These are phyloP conservation scores for Bombylius discolor DNA, from an alignment of 2,888 invertebrate species.

Conservation along the genomic window DNA sequence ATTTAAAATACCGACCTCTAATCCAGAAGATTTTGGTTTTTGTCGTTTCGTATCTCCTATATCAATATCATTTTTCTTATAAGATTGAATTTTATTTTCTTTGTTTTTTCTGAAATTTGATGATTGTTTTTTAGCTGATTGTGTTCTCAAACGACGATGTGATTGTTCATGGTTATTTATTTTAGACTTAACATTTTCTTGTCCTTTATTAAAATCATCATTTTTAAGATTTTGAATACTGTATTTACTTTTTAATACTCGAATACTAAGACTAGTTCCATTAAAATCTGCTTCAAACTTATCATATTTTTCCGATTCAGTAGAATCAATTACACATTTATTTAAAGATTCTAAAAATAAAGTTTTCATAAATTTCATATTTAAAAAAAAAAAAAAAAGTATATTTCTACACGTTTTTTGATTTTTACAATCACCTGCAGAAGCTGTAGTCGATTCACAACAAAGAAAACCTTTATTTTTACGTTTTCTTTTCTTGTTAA, in stretches of 20 bases:
- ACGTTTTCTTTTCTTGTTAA: no score
- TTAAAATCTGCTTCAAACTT: constrained; percentile 34
- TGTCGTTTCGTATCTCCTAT: constrained; percentile 23
- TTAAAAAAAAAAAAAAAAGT: no score
- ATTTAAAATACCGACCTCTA: constrained; percentile 25
- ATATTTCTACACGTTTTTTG: no score
- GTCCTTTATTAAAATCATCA: background rate
- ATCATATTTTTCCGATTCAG: constrained; percentile 25
- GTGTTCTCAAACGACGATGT: no score
- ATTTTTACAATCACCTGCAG: no score
- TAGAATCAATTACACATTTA: background rate
- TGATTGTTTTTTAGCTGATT: constrained; percentile 9
- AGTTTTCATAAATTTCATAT: background rate
- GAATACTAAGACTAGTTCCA: constrained; percentile 31
- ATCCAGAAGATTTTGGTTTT: constrained; percentile 19
- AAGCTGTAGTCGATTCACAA: no score
- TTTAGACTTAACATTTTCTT: background rate
- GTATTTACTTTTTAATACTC: constrained; percentile 31
- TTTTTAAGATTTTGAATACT: background rate
- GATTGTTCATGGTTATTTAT: no score
- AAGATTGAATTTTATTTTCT: background rate
- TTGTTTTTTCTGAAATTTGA: constrained; percentile 20
- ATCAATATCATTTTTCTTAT: constrained; percentile 20
- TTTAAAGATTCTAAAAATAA: background rate
- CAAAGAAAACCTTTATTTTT: no score